These are phyloP conservation scores for Spondyliosoma cantharus DNA, from an alignment of 2,797 vertebrate species.

Conservation along the genomic window DNA sequence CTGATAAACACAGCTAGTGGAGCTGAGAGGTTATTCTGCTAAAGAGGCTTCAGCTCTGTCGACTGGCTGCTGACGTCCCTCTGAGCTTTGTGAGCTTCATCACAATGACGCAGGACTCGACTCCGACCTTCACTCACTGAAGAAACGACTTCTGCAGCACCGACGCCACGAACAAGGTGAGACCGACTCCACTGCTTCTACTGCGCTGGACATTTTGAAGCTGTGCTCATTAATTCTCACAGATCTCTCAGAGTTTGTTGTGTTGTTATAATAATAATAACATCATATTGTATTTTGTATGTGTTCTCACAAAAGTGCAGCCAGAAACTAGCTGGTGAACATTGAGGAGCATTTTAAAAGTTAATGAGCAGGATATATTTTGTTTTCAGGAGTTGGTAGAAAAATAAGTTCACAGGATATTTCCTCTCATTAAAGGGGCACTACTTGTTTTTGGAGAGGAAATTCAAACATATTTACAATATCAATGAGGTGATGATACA, in stretches of 20 bases:
- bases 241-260: background rate
- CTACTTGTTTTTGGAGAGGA: no score
- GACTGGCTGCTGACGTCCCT: background rate
- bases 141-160: slow-evolving; percentile 4
- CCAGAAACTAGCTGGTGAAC: no score
- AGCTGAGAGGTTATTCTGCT: slow-evolving; percentile 21
- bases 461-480: no score
- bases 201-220: background rate
- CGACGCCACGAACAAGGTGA: slow-evolving; percentile 38
- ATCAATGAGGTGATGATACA: no score
- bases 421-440: no score
- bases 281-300: no score
- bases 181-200: background rate
- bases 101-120: background rate
- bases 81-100: background rate
- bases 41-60: background rate
- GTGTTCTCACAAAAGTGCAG: background rate
- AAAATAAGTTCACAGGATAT: no score
- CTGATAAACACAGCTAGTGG: slow-evolving; percentile 26
- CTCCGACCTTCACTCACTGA: background rate
- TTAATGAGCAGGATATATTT: no score
- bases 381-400: no score
- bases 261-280: background rate
- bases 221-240: background rate
- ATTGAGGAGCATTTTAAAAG: no score